These are phyloP conservation scores for Sinelater perroti DNA, from an alignment of 2,888 invertebrate species.

Conservation along the genomic window DNA sequence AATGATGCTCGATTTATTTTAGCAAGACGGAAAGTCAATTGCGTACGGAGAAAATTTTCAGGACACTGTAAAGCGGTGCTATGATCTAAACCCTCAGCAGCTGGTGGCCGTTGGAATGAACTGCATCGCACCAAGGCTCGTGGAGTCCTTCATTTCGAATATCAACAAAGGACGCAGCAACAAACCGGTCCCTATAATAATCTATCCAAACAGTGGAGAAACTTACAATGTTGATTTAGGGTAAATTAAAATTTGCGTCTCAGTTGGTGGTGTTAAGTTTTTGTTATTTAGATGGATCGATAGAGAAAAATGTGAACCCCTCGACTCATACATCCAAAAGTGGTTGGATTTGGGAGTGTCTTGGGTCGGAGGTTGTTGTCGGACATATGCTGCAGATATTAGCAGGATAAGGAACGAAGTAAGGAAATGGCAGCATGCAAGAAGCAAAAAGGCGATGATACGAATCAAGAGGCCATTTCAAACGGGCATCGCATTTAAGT, in stretches of 20 bases:
- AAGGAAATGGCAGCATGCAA: slow-evolving; percentile 55
- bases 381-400: slow-evolving; percentile 85
- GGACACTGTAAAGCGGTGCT: slow-evolving; percentile 76
- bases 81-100: slow-evolving; percentile 68
- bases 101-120: slow-evolving; percentile 90
- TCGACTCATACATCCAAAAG: slow-evolving; percentile 76
- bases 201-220: slow-evolving; percentile 94
- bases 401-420: slow-evolving; percentile 74
- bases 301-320: slow-evolving; percentile 73
- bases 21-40: slow-evolving; percentile 70
- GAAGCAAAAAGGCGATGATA: background rate
- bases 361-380: slow-evolving; percentile 92
- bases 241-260: slow-evolving; percentile 58
- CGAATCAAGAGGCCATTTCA: slow-evolving; percentile 10
- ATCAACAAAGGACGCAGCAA: slow-evolving; percentile 63
- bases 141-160: slow-evolving; percentile 68
- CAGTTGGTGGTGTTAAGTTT: background rate
- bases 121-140: slow-evolving; percentile 77
- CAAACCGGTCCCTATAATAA: slow-evolving; percentile 76
- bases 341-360: slow-evolving; percentile 85
- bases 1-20: no score
- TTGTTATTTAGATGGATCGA: slow-evolving; percentile 72
- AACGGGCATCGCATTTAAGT: background rate
- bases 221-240: slow-evolving; percentile 75
- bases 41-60: slow-evolving; percentile 84